These are phyloP conservation scores for Hassar affinis DNA, from an alignment of 2,113 vertebrate genomes.

Conservation along the genomic window DNA sequence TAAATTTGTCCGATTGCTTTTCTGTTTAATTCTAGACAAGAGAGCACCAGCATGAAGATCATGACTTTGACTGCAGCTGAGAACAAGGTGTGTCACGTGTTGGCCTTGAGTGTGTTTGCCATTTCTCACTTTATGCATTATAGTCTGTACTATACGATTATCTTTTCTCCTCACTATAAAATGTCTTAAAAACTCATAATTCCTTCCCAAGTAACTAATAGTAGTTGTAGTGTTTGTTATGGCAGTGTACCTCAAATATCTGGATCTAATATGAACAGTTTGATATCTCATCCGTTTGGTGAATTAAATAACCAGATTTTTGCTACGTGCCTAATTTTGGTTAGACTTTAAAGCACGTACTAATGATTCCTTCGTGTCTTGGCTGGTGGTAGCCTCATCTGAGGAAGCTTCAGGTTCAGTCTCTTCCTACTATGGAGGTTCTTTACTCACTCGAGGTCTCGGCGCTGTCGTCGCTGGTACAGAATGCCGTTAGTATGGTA, in stretches of 20 bases:
- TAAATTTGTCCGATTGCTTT: background rate
- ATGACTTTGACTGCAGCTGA: slow-evolving; percentile 76
- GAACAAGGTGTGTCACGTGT: slow-evolving; percentile 73
- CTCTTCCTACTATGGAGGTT: slow-evolving; percentile 79
- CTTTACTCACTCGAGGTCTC: slow-evolving; percentile 89
- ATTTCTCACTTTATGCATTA: too few species aligned
- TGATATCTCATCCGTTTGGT: background rate
- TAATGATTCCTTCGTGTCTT: background rate
- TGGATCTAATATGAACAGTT: background rate
- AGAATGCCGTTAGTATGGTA: slow-evolving; percentile 85
- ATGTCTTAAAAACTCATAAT: background rate
- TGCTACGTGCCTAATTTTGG: background rate
- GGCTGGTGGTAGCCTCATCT: slow-evolving; percentile 64
- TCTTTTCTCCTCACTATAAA: background rate
- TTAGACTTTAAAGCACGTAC: background rate
- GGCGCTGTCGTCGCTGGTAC: slow-evolving; percentile 79
- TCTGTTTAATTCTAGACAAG: slow-evolving; percentile 73
- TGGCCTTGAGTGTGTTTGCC: background rate
- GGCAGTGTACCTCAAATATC: background rate
- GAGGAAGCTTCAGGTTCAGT: slow-evolving; percentile 81
- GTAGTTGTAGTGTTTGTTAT: background rate
- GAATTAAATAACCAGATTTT: background rate
- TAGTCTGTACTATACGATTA: too few species aligned
- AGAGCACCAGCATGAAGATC: slow-evolving; percentile 82
- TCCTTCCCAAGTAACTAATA: background rate